Percentiles rank a stretch among this genome's conserved stretches.
These are phyloP conservation scores for Ennomos fuscantarius DNA, from an alignment of 2,888 invertebrate genomes.

Conservation along the genomic window DNA sequence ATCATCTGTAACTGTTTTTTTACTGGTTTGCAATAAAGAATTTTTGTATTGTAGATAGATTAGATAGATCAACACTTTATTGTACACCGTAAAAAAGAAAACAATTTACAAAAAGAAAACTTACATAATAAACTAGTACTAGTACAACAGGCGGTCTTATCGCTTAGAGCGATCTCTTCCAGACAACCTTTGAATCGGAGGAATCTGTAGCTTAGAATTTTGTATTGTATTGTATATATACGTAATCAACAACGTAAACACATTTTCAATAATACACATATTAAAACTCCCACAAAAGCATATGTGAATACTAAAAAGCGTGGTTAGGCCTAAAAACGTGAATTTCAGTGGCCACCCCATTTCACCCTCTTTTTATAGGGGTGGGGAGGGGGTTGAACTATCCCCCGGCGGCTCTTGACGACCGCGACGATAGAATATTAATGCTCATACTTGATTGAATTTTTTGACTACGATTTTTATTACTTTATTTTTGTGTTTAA, in stretches of 20 bases:
- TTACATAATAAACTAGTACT: too few relatives aligned
- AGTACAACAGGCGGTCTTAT: too few relatives aligned
- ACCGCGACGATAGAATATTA: conserved; percentile 80
- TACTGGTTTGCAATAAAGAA: too few relatives aligned
- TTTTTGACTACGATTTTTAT: conserved; percentile 60
- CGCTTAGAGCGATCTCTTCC: too few relatives aligned
- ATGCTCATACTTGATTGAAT: conserved; percentile 77
- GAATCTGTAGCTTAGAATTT: too few relatives aligned
- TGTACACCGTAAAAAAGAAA: too few relatives aligned
- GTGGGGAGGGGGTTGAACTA: conserved; percentile 61
- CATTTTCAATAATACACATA: conserved; percentile 45
- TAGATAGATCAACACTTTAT: too few relatives aligned
- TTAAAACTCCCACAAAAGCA: conserved; percentile 60
- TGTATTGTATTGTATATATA: too few relatives aligned
- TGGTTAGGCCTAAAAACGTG: conserved; percentile 81
- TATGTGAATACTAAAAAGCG: conserved; percentile 76
- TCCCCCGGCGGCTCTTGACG: conserved; percentile 73
- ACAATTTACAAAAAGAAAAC: too few relatives aligned
- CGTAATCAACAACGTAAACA: conserved; percentile 1
- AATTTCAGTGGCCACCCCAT: conserved; percentile 65
- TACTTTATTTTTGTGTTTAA: conserved; percentile 55
- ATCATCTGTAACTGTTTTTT: too few relatives aligned
- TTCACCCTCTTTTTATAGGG: conserved; percentile 44
- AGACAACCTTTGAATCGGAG: too few relatives aligned
- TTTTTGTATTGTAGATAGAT: too few relatives aligned